phyloP scores from a whole-genome alignment of 2,797 vertebrate genomes.

The Petrocephalus sullivani region DNA sequence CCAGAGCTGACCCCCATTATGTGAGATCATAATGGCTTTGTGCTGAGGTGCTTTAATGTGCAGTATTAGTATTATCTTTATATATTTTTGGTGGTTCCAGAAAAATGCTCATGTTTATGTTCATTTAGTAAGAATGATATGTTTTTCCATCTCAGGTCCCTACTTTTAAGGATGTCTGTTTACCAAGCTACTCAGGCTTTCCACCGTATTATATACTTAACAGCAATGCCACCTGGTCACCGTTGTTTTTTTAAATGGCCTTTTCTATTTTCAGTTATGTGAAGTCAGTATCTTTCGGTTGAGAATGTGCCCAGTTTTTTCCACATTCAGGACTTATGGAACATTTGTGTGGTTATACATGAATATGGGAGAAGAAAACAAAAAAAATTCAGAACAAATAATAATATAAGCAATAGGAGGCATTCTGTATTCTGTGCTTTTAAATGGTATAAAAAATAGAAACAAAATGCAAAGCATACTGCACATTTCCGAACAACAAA shows the following conservation, averaged over 20 bases:
- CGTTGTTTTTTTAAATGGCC: not conserved
- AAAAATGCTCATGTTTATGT: not conserved
- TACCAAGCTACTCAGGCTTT: not conserved
- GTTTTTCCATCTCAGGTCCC: not conserved
- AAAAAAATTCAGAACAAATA: not conserved
- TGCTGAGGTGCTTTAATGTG: not conserved
- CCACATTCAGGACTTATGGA: not conserved
- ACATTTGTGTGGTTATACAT: not conserved
- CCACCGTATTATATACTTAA: not conserved
- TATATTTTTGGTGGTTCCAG: not conserved
- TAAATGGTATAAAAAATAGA: not conserved
- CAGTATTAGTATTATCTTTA: not conserved
- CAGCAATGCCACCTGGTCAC: not conserved
- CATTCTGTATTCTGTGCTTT: not conserved
- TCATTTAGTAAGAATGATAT: not conserved
- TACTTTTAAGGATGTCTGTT: not conserved
- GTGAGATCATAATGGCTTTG: not conserved
- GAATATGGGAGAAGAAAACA: not conserved
- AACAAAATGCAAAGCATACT: not conserved
- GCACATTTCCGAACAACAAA: not conserved
- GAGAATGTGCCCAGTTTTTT: not conserved
- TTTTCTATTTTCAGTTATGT: not conserved
- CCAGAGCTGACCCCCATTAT: not conserved
- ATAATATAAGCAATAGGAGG: not conserved
- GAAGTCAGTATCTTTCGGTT: not conserved